Evolutionary conservation across 2,888 invertebrate genomes (phyloP).

Genomic region (Polydrusus pterygomalis): DNA sequence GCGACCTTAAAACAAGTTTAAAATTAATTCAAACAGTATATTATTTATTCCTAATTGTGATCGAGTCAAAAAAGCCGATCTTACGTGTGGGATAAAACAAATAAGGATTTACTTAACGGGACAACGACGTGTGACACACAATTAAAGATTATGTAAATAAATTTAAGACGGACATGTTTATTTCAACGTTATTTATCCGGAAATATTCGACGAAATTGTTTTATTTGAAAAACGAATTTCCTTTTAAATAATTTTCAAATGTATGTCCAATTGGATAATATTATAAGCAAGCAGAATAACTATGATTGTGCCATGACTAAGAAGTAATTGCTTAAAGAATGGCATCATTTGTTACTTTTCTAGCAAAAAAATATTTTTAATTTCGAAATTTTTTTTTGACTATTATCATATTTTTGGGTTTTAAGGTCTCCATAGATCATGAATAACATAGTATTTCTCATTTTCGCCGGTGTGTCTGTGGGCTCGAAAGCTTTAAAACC

Average conservation of each 20-base stretch:
- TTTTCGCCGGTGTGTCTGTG: too few species aligned
- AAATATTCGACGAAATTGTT: slow-evolving; percentile 4
- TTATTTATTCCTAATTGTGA: slow-evolving; percentile 4
- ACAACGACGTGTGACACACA: slow-evolving; percentile 32
- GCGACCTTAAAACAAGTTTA: not conserved
- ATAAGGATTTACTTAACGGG: slow-evolving; percentile 43
- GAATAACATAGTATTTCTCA: too few species aligned
- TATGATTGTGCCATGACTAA: too few species aligned
- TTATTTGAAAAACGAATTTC: not conserved
- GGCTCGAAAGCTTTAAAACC: too few species aligned
- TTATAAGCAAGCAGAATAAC: too few species aligned
- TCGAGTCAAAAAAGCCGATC: slow-evolving; percentile 16
- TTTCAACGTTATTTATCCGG: slow-evolving; percentile 1
- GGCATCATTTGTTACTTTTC: too few species aligned
- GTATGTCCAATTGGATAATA: not conserved
- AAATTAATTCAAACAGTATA: slow-evolving; percentile 1
- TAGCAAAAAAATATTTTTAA: too few species aligned
- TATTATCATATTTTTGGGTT: too few species aligned
- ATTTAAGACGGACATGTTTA: slow-evolving; percentile 3
- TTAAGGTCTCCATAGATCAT: too few species aligned
- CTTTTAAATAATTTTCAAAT: not conserved
- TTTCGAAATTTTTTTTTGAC: too few species aligned
- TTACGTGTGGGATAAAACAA: slow-evolving; percentile 44
- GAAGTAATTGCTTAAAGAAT: too few species aligned
- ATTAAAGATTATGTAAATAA: slow-evolving; percentile 43